Percentiles rank a stretch among this genome's conserved stretches.
phyloP scores from a whole-genome alignment of 2,113 vertebrate species.

The Thalassoma bifasciatum region DNA sequence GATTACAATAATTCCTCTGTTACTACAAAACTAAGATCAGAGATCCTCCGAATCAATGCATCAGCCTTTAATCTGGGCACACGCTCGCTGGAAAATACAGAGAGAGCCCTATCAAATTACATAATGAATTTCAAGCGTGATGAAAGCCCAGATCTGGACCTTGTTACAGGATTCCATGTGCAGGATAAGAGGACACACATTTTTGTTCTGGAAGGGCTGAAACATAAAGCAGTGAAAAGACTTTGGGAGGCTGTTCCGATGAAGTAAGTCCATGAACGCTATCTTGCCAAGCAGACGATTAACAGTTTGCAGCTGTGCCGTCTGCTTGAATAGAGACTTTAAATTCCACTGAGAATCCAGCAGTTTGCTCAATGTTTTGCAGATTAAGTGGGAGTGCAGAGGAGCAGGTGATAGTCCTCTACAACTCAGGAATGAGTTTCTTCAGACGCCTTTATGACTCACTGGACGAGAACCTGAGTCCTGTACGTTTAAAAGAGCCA shows the following conservation, averaged over 20 bases:
- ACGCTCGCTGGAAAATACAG: slow-evolving; percentile 28
- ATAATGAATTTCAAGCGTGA: slow-evolving; percentile 61
- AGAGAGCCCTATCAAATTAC: slow-evolving; percentile 74
- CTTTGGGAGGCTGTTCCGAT: slow-evolving; percentile 81
- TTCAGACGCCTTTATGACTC: slow-evolving; percentile 81
- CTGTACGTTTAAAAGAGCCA: slow-evolving; percentile 77
- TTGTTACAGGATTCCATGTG: slow-evolving; percentile 89
- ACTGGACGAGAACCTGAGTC: slow-evolving; percentile 80
- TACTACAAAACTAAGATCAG: slow-evolving; percentile 72
- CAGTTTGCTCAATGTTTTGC: slow-evolving; percentile 55
- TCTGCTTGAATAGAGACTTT: slow-evolving; percentile 23
- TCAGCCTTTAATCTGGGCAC: slow-evolving; percentile 76
- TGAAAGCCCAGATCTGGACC: slow-evolving; percentile 75
- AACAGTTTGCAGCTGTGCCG: slow-evolving; percentile 52
- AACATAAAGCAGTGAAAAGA: slow-evolving; percentile 78
- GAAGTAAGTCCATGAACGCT: slow-evolving; percentile 60
- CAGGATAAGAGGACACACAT: slow-evolving; percentile 84
- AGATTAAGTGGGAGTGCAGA: slow-evolving; percentile 68
- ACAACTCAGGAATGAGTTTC: slow-evolving; percentile 85
- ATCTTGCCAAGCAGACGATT: slow-evolving; percentile 14
- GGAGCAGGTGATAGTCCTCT: slow-evolving; percentile 78
- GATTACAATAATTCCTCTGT: slow-evolving; percentile 59
- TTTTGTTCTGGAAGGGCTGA: slow-evolving; percentile 88
- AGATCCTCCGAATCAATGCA: slow-evolving; percentile 83
- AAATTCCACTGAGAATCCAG: slow-evolving; percentile 33